phyloP scores from a whole-genome alignment of 2,888 invertebrate species.

The Bembecia ichneumoniformis region DNA sequence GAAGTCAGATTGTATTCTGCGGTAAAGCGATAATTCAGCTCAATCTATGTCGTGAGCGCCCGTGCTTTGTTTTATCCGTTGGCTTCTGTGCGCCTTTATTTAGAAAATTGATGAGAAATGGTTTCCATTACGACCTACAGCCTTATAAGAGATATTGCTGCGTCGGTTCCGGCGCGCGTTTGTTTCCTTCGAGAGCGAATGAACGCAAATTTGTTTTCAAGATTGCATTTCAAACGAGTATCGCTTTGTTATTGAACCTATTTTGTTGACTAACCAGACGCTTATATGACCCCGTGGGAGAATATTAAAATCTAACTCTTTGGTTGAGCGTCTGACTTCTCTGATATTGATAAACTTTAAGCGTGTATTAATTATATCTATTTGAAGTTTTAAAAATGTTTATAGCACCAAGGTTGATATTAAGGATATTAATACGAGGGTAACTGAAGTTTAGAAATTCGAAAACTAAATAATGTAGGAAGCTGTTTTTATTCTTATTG shows the following conservation, averaged over 20 bases:
- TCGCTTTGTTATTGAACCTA: slow-evolving; percentile 64
- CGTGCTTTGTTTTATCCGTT: slow-evolving; percentile 68
- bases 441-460: too few species aligned
- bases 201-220: slow-evolving; percentile 71
- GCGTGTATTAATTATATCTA: too few species aligned
- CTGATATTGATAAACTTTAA: too few species aligned
- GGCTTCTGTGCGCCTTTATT: slow-evolving; percentile 72
- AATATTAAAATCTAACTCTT: slow-evolving; percentile 13
- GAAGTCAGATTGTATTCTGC: slow-evolving; percentile 66
- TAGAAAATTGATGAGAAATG: slow-evolving; percentile 74
- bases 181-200: slow-evolving; percentile 61
- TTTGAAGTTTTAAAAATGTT: too few species aligned
- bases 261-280: slow-evolving; percentile 56
- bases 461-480: too few species aligned
- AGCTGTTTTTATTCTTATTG: too few species aligned
- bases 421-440: too few species aligned
- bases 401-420: too few species aligned
- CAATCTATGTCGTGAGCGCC: slow-evolving; percentile 71
- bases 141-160: slow-evolving; percentile 55
- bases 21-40: slow-evolving; percentile 72
- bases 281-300: slow-evolving; percentile 60
- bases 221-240: slow-evolving; percentile 62
- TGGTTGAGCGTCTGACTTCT: too few species aligned
- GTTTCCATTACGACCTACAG: slow-evolving; percentile 68
- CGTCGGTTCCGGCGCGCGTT: slow-evolving; percentile 42